Percentiles rank a stretch among this genome's conserved stretches.
Evolutionary conservation across 2,888 invertebrate species (phyloP).

Genomic region (Drosophila meridiana): DNA sequence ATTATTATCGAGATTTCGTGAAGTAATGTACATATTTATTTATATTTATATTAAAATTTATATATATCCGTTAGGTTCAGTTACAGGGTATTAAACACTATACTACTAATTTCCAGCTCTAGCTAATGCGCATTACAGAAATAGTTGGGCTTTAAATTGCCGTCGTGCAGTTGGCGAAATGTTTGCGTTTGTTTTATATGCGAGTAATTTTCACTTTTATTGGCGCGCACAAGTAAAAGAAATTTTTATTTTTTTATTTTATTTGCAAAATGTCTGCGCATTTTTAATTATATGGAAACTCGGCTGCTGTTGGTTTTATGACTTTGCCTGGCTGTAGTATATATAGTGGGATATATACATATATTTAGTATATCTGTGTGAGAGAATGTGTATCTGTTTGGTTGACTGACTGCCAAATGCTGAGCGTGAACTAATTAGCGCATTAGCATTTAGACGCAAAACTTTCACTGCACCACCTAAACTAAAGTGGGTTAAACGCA

Average conservation of each 20-base stretch:
- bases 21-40: too few relatives aligned
- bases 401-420: constrained; percentile 34
- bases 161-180: constrained; percentile 8
- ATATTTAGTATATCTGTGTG: background rate
- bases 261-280: constrained; percentile 63
- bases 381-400: background rate
- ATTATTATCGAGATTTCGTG: background rate
- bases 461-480: constrained; percentile 48
- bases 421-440: constrained; percentile 69
- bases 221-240: constrained; percentile 44
- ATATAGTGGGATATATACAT: background rate
- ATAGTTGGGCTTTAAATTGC: constrained; percentile 19
- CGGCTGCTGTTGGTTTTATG: constrained; percentile 34
- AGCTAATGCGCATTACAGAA: constrained; percentile 20
- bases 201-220: constrained; percentile 66
- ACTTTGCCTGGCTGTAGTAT: constrained; percentile 20
- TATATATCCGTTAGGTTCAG: background rate
- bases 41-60: too few relatives aligned
- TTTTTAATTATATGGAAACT: constrained; percentile 64
- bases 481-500: constrained; percentile 54
- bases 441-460: constrained; percentile 58
- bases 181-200: constrained; percentile 42
- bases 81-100: constrained; percentile 1
- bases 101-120: background rate
- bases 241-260: constrained; percentile 30